Evolutionary conservation across 2,888 invertebrate species (phyloP).

Genomic region (Drosophila eohydei): DNA sequence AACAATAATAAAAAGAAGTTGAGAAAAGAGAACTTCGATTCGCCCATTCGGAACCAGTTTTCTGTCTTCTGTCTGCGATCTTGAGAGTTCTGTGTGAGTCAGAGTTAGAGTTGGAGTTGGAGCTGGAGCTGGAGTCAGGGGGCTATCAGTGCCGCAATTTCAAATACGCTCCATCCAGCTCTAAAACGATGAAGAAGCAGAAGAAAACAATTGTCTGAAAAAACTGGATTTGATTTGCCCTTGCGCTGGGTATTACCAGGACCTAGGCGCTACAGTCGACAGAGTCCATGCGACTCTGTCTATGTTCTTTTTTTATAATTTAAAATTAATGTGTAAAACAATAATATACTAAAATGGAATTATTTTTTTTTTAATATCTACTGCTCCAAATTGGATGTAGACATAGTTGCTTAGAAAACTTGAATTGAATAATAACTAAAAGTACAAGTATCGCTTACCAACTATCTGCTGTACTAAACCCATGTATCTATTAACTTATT

Average conservation of each 20-base stretch:
- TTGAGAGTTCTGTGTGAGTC: constrained; percentile 10
- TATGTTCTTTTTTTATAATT: too few species aligned
- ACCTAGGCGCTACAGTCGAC: background rate
- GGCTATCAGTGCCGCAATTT: constrained; percentile 1
- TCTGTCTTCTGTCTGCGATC: constrained; percentile 2
- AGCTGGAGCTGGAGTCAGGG: background rate
- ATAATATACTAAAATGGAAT: background rate
- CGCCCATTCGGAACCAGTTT: constrained; percentile 27
- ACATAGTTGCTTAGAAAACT: too few species aligned
- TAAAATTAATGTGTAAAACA: background rate
- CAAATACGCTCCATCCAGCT: background rate
- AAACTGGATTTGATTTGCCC: constrained; percentile 14
- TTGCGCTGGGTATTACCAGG: constrained; percentile 5
- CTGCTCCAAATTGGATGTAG: too few species aligned
- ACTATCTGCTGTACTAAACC: too few species aligned
- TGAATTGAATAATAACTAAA: too few species aligned
- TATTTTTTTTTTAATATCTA: too few species aligned
- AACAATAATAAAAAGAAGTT: background rate
- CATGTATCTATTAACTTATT: too few species aligned
- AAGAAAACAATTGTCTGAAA: background rate
- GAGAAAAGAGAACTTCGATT: background rate
- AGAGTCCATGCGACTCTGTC: background rate
- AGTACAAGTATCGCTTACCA: too few species aligned
- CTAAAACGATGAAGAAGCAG: background rate
- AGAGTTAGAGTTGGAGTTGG: background rate